Conservation (phyloP, 2,797 vertebrate genomes). For the Sebastes matsubarae region DNA sequence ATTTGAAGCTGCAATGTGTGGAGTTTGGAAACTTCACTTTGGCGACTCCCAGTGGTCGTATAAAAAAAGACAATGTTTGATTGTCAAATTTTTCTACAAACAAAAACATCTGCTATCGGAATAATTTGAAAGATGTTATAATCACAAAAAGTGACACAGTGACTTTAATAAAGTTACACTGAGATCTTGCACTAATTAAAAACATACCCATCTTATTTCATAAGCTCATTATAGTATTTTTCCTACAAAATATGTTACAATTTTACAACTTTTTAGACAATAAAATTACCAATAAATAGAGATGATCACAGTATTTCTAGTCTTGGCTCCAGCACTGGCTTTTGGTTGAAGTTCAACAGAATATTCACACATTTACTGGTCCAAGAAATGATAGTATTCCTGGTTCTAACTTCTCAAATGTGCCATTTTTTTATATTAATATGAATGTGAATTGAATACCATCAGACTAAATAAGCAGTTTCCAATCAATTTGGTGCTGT, state of each 20-base stretch:
- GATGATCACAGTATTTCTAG: neutral
- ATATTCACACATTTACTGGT: neutral
- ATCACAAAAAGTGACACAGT: neutral
- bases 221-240: neutral
- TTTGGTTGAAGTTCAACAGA: neutral
- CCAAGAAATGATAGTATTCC: neutral
- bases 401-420: neutral
- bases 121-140: neutral
- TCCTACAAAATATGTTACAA: rapidly evolving
- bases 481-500: neutral
- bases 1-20: neutral
- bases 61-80: too few relatives aligned
- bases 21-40: neutral
- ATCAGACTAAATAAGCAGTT: neutral
- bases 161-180: neutral
- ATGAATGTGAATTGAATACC: neutral
- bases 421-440: neutral
- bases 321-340: neutral
- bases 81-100: too few relatives aligned
- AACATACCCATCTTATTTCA: neutral
- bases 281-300: rapidly evolving
- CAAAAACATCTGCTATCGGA: neutral
- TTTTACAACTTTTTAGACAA: neutral
- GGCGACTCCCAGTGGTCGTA: neutral
- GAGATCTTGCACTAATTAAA: rapidly evolving